Evolutionary conservation across 1,140 invertebrate genomes (phyloP).

Genomic region (Platorchestia sp.): DNA sequence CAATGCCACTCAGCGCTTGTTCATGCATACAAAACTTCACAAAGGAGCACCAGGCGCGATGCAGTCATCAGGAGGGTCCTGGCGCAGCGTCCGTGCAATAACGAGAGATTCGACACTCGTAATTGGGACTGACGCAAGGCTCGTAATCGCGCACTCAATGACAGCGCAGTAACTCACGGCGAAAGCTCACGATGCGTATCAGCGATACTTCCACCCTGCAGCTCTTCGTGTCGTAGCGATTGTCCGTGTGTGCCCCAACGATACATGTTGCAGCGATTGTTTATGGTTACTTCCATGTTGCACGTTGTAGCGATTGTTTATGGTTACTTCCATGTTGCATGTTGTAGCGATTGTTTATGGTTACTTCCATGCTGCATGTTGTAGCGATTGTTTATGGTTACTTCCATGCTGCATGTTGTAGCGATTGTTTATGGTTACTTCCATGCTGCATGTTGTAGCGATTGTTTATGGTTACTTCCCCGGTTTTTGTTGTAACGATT

Average conservation of each 20-base stretch:
- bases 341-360: too few relatives aligned
- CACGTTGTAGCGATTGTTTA: too few relatives aligned
- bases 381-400: too few relatives aligned
- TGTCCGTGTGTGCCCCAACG: neutral
- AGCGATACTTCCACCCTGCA: too few relatives aligned
- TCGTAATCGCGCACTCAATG: constrained; percentile 22
- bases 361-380: too few relatives aligned
- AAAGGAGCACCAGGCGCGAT: neutral
- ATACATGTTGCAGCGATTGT: neutral
- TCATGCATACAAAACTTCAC: neutral
- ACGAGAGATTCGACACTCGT: constrained; percentile 3
- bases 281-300: too few relatives aligned
- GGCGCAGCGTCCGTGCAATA: neutral
- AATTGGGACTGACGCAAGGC: neutral
- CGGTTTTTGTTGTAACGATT: too few relatives aligned
- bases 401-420: too few relatives aligned
- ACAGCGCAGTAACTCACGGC: neutral
- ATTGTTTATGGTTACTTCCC: too few relatives aligned
- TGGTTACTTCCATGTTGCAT: too few relatives aligned
- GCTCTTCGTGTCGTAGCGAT: neutral
- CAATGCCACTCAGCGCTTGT: neutral
- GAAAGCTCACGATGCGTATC: neutral
- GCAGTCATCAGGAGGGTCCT: neutral
- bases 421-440: too few relatives aligned
- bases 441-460: too few relatives aligned